Conservation (phyloP, 2,113 vertebrate species). For the Noctilio leporinus region DNA sequence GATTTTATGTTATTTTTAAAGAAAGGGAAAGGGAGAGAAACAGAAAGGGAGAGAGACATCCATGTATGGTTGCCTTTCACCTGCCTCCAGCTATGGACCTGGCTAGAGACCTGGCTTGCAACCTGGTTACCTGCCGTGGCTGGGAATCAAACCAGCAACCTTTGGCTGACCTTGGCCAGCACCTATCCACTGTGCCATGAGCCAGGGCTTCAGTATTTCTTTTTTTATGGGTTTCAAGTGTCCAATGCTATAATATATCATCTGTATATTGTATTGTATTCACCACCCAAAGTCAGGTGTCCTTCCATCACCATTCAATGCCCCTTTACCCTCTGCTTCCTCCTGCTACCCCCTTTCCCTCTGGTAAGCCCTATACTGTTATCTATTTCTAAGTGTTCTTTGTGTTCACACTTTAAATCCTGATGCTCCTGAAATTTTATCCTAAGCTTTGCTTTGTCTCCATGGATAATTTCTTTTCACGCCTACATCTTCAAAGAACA, state of each 20-base stretch:
- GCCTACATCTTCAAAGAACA: background rate
- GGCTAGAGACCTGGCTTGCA: no score
- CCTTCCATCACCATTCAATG: background rate
- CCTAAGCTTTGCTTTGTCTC: background rate
- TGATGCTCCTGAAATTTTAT: background rate
- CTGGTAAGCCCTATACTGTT: background rate
- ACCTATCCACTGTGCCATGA: no score
- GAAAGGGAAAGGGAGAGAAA: no score
- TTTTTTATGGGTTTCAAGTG: background rate
- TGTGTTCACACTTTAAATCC: background rate
- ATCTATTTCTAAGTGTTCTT: background rate
- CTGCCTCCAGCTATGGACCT: no score
- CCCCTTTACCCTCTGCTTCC: background rate
- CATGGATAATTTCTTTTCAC: background rate
- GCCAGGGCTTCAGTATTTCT: no score
- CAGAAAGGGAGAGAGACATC: no score
- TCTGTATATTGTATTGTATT: no score
- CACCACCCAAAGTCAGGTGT: background rate
- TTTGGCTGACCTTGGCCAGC: no score
- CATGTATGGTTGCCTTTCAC: no score
- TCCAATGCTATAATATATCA: background rate
- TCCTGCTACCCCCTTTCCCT: background rate
- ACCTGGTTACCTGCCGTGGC: no score
- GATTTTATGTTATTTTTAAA: no score
- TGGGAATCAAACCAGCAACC: no score